Evolutionary conservation across 2,888 invertebrate genomes (phyloP), one percentile per base, ranked within the genome.

Genomic region (Sphaeridia pumilis): DNA sequence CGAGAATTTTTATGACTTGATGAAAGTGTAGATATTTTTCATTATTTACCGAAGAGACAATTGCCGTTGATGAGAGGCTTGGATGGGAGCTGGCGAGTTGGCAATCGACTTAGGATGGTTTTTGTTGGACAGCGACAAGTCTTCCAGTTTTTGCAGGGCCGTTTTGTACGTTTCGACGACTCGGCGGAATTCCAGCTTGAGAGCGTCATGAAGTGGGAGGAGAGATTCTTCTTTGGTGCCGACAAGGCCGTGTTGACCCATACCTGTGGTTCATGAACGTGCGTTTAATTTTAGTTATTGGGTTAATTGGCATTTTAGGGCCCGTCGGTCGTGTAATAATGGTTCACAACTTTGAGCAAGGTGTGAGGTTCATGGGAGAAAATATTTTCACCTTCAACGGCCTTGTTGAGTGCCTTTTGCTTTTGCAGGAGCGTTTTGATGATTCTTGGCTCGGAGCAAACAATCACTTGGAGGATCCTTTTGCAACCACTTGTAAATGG

Each of bases 61-160:
- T 44, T 90, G 80, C 24, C 92, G 76, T 71, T 92, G 92, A 74
- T 93, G 92, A 38, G 88, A 88, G 0, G 88, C 84, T 34, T 84
- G 81, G 0, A 86, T 84, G 22, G 87, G 87, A 57, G 84, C 83
- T 63, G 72, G 70, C 1, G 72, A 71, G 54, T 80, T 81, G 21
- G 69, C 68, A 4, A 72, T 61, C 2, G 66, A 58, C 42, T 65
- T 66, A 14, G 57, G 55, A 66, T 76, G 78, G 66, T 76, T 78
- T 46, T 69, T 70, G 12, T 68, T 64, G 1, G 70, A 66, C 38
- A 71, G 60, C 35, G 69, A 68, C 46, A 72, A 62, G 48, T 73
- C 72, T 59, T 92, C 89, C 66, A 92, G 73, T 70, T 87, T 87
- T 68, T 86, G 86, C 56, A 90, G 73, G 14, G 90, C 90, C 64